These are phyloP conservation scores for Lagorchestes hirsutus DNA, from an alignment of 2,797 vertebrate species.

Conservation along the genomic window DNA sequence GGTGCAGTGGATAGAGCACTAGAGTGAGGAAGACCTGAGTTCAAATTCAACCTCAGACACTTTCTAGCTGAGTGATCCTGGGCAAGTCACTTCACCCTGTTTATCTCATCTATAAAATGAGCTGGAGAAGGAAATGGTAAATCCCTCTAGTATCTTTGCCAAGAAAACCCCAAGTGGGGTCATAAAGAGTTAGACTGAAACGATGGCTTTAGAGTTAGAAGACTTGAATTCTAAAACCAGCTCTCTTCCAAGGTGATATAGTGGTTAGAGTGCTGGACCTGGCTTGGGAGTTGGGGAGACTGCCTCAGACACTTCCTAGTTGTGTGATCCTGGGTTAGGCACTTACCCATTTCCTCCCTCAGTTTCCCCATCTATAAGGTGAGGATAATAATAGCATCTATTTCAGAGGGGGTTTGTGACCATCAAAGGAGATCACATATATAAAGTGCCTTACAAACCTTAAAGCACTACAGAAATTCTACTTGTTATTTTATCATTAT, in stretches of 20 bases:
- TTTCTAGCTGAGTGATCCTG: not conserved
- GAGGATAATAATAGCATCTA: too few species aligned
- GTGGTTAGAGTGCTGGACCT: not conserved
- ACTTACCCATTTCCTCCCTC: not conserved
- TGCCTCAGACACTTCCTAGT: not conserved
- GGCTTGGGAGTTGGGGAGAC: not conserved
- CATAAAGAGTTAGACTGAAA: too few species aligned
- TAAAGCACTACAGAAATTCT: not conserved
- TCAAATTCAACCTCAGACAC: not conserved
- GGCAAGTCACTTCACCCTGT: not conserved
- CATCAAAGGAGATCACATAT: not conserved
- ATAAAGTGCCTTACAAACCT: not conserved
- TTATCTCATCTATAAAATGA: not conserved
- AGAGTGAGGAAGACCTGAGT: not conserved
- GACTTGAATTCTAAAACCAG: too few species aligned
- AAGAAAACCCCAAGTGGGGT: too few species aligned
- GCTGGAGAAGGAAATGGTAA: too few species aligned
- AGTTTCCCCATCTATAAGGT: too few species aligned
- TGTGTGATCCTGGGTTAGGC: not conserved
- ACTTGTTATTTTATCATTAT: not conserved
- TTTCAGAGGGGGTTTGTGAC: not conserved
- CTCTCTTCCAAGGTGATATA: not conserved
- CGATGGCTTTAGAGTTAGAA: too few species aligned
- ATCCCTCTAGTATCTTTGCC: too few species aligned
- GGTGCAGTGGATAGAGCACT: not conserved